Evolutionary conservation across 2,113 vertebrate genomes (phyloP), one percentile per base, ranked within the genome.

Genomic region (Eurystomus gularis): DNA sequence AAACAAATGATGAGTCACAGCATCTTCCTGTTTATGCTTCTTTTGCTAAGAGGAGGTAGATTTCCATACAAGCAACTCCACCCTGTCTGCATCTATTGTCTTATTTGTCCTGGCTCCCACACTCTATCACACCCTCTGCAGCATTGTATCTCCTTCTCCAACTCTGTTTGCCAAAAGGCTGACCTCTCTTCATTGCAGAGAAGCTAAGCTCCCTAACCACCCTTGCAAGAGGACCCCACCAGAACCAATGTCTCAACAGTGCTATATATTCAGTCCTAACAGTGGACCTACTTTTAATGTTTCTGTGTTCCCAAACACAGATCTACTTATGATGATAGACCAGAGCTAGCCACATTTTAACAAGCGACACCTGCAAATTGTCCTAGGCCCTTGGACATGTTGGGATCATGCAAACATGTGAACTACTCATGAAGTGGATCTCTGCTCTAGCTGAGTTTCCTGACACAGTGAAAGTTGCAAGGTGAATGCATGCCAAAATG

Each of bases 1-100:
- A 89, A 90, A 82, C 42, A 86, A 88, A 77, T 51, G 0, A 51
- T 70, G 54, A 90, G 13, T 81, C 64, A 77, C 39, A 58, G 46
- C 58, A 90, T 93, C 75, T 96, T 93, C 73, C 61, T 96, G 70
- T 76, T 96, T 95, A 69, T 64, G 48, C 48, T 44, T 86, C 51
- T 86, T 83, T 13, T 86, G 65, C 48, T 57, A 76, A 70, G 46
- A 92, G 51, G 49, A 89, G 72, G 29, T 52, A 84, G 89, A 95
- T 93, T 95, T 95, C 70, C 84, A 91, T 93, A 77, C 93, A 29
- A 87, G 70, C n/a, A 82, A 18, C 89, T 79, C 89, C 86, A 86
- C 89, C 89, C 66, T 0, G 1, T 57, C 84, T 97, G 40, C 79
- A 82, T 64, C 73, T 82, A 25, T 84, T 89, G 88, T 92, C 29